Evolutionary conservation across 1,140 invertebrate species (phyloP), one percentile per base, ranked within the genome.

Genomic region (Habropoda laboriosa): DNA sequence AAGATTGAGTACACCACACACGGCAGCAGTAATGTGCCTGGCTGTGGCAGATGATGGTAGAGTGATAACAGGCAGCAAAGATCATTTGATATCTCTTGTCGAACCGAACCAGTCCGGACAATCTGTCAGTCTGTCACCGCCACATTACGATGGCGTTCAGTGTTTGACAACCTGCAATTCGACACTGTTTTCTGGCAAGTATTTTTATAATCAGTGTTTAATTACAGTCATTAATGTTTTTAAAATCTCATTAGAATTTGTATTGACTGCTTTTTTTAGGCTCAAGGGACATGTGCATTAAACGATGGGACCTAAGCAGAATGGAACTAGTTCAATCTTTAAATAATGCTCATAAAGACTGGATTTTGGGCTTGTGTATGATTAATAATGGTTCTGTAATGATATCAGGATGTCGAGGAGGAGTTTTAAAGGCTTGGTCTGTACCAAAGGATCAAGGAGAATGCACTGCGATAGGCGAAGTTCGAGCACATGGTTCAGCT

Each of bases 111-210:
- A 93, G 51, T 94, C 94, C 55, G 94, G 95, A 38, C 95, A 97
- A 16, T 95, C 95, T 45, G 94, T 96, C 21, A 96, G 96, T 86
- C 92, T 98, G 13, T 95, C 96, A 74, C 97, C 97, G 12, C 97
- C 97, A 21, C 97, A 98, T 93, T 98, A 98, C 91, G 97, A 98
- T 90, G 97, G 97, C 13, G 97, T 98, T 55, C 96, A 98, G 89
- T 96, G 96, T 61, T 93, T 98, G 42, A 94, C 95, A n/a, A 93
- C 97, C 10, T 91, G 91, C 70, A 95, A 94, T 27, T 92, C 94
- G 64, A 94, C 93, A 5, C 92, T 98, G 18, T 98, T 97, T 93
- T 97, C 96, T 89, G 97, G 97, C 66, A 67, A 74, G 45, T 58
- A 32, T 68, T 67, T n/a, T 0, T 6, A 8, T 8, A n/a, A 38